Evolutionary conservation across 1,140 invertebrate species (phyloP).

Genomic region (Carposina sasakii): DNA sequence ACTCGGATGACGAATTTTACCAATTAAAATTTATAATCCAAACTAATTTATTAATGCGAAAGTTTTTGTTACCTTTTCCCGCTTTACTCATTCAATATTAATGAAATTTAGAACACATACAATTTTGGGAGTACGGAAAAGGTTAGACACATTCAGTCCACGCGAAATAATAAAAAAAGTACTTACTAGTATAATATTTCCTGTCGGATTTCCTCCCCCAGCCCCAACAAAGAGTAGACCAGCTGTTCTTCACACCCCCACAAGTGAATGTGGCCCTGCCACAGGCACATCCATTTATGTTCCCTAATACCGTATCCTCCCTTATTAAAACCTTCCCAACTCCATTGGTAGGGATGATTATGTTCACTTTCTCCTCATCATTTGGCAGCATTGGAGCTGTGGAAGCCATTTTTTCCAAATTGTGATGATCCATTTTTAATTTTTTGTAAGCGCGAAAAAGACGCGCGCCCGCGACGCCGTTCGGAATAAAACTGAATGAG

Average conservation of each 20-base stretch:
- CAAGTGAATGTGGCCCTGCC: constrained; percentile 51
- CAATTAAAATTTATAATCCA: no score
- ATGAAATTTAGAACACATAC: no score
- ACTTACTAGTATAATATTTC: constrained; percentile 60
- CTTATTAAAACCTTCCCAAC: constrained; percentile 50
- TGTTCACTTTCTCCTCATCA: constrained; percentile 35
- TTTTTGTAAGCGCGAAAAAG: no score
- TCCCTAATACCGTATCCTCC: constrained; percentile 53
- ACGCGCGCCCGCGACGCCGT: no score
- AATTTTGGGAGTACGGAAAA: no score
- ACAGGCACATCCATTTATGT: constrained; percentile 51
- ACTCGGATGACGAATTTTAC: no score
- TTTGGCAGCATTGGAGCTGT: constrained; percentile 36
- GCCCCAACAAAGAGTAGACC: constrained; percentile 60
- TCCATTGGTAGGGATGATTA: constrained; percentile 29
- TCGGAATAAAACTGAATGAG: no score
- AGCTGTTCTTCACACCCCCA: constrained; percentile 50
- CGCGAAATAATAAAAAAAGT: no score
- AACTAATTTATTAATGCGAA: no score
- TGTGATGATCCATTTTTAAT: constrained; percentile 42
- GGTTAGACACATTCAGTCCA: no score
- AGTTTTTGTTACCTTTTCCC: no score
- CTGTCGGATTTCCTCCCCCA: constrained; percentile 51
- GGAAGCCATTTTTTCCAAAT: constrained; percentile 37
- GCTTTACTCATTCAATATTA: no score